Conservation (phyloP, 2,888 invertebrate species). For the Dasypogon diadema region DNA sequence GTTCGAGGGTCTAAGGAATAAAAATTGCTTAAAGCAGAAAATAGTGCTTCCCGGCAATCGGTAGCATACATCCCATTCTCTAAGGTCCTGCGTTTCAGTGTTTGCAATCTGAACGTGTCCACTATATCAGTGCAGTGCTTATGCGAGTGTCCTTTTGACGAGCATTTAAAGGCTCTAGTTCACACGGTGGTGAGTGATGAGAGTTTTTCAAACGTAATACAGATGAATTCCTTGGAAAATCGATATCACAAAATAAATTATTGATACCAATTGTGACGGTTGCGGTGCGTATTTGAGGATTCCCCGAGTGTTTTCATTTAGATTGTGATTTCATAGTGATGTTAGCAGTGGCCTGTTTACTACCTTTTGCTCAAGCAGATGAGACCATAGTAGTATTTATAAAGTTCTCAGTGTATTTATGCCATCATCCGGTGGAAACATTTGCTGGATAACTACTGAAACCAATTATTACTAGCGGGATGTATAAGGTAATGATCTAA, state of each 20-base stretch:
- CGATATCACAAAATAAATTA: constrained; percentile 27
- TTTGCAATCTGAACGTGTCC: neutral
- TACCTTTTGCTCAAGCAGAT: neutral
- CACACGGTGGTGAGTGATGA: constrained; percentile 11
- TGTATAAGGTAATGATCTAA: neutral
- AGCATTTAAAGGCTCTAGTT: neutral
- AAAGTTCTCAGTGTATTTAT: constrained; percentile 8
- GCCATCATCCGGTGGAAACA: constrained; percentile 10
- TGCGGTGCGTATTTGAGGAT: constrained; percentile 14
- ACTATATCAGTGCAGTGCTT: too few species aligned
- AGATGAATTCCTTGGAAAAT: constrained; percentile 39
- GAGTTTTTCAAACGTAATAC: neutral
- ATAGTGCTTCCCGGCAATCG: neutral
- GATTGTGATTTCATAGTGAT: neutral
- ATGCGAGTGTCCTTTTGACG: neutral
- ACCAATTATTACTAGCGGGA: neutral
- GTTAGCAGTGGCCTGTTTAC: neutral
- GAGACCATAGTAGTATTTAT: too few species aligned
- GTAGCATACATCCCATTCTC: neutral
- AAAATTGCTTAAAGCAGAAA: neutral
- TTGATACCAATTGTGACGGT: constrained; percentile 21
- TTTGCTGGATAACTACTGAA: constrained; percentile 6
- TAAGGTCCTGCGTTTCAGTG: neutral
- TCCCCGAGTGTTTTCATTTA: neutral
- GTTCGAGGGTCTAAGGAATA: neutral